Base-by-base conservation (phyloP, 2,113 vertebrate genomes). In the Sceloporus tristichus region DNA sequence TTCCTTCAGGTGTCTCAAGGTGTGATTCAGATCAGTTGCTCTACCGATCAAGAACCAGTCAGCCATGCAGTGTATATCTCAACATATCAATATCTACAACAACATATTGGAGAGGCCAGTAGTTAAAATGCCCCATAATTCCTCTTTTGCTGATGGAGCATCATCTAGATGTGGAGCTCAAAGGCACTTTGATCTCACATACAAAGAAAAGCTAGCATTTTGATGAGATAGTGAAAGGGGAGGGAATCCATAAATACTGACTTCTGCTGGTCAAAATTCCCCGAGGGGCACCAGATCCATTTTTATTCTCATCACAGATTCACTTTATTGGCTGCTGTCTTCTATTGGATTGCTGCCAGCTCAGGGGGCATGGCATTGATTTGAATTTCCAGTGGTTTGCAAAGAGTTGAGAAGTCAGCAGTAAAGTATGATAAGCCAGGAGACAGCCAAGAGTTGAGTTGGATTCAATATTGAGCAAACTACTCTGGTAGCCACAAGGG, bases 101-200 rank as follows among this genome's bases (percentile, higher is more conserved):
- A 74, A 86, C 9, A 71, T 73, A 40, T 19, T 66, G 80, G 79
- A 29, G 53, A 29, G 82, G 38, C 2, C 48, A 73, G 13, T 40
- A 83, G 53, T 83, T 38, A 40, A 19, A 76, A 77, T 53, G 62
- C 27, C 59, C 81, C 25, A 68, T 40, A 70, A 68, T 88, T 78
- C 56, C 68, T 19, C 14, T 68, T 83, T 19, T 82, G 65, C 48
- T 86, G 85, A 59, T 71, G 23, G 66, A 40, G 65, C 77, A 71
- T 54, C 65, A 80, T 18, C 40, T 53, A 38, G 23, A 88, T 27
- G 27, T 40, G 62, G 42, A 48, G 42, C 42, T 76, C 79, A 88
- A 87, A 68, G 86, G 21, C 56, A 87, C 79, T 87, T 87, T 87
- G 71, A 87, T 66, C 56, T 82, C 23, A 16, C 29, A 40, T 59